These are phyloP conservation scores for Gasterosteus nipponicus DNA, from an alignment of 2,113 vertebrate species.

Conservation along the genomic window DNA sequence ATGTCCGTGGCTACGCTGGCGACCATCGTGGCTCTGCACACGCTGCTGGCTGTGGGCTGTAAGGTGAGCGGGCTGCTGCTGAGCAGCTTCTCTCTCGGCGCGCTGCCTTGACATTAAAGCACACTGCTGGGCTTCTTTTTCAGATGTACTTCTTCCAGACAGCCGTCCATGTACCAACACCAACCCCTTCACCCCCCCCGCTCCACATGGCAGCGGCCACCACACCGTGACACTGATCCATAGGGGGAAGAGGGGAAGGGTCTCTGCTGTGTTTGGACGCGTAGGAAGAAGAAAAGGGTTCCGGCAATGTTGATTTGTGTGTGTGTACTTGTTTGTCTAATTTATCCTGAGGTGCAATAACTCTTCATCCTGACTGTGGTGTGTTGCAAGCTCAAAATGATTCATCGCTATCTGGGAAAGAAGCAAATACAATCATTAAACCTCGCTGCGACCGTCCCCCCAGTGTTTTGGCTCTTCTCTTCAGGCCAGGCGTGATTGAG, in stretches of 20 bases:
- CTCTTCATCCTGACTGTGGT: constrained; percentile 35
- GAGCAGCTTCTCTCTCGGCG: not conserved
- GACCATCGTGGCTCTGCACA: constrained; percentile 81
- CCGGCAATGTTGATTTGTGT: constrained; percentile 8
- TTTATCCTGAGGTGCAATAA: constrained; percentile 48
- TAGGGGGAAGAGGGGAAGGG: fast-evolving
- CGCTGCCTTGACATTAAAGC: not conserved
- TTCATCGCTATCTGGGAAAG: not conserved
- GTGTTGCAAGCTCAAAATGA: not conserved
- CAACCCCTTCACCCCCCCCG: fast-evolving
- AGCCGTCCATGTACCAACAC: not conserved
- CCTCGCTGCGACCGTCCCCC: not conserved
- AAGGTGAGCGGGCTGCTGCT: constrained; percentile 76
- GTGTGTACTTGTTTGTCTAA: constrained; percentile 21
- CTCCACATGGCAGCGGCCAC: not conserved
- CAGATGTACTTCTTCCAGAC: constrained; percentile 82
- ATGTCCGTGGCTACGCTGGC: constrained; percentile 74
- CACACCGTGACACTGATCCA: constrained; percentile 44
- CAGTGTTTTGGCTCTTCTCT: not conserved
- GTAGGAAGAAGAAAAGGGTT: not conserved
- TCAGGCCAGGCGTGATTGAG: no score
- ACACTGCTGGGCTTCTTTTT: not conserved
- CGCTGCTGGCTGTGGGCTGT: constrained; percentile 86
- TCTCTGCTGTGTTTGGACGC: not conserved
- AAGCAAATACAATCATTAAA: not conserved